A percentile compares a stretch with the other conserved stretches of the same genome.
Conservation (phyloP, 2,113 vertebrate genomes). For the Trinectes maculatus region DNA sequence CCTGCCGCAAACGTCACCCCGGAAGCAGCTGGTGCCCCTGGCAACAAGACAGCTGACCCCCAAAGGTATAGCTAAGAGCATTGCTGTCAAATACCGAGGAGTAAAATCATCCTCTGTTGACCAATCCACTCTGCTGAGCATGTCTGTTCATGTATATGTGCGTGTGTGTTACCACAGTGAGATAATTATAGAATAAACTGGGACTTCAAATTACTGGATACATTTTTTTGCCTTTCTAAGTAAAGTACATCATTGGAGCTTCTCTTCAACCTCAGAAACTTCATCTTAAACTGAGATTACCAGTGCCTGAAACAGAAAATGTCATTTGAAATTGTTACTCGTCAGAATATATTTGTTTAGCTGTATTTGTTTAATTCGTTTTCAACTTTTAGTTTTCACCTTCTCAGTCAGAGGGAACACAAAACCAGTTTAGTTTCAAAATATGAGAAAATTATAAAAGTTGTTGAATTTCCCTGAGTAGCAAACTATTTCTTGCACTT, state of each 20-base stretch:
- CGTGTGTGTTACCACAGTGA: constrained; percentile 39
- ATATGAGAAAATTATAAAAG: not conserved
- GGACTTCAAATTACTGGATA: constrained; percentile 50
- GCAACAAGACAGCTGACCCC: constrained; percentile 76
- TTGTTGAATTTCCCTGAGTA: too few relatives aligned
- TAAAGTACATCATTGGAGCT: constrained; percentile 13
- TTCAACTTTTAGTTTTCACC: too few relatives aligned
- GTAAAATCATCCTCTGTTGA: constrained; percentile 7
- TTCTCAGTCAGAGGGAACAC: too few relatives aligned
- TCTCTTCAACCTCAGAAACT: not conserved
- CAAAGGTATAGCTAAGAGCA: constrained; percentile 48
- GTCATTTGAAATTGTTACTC: too few relatives aligned
- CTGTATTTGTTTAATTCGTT: too few relatives aligned
- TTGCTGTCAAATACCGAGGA: not conserved
- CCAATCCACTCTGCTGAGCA: constrained; percentile 14
- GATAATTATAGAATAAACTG: constrained; percentile 51
- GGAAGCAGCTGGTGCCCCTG: constrained; percentile 60
- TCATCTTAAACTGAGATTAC: not conserved
- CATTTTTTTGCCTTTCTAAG: constrained; percentile 25
- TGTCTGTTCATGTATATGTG: not conserved
- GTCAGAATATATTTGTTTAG: too few relatives aligned
- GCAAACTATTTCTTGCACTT: too few relatives aligned
- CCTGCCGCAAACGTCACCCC: constrained; percentile 10
- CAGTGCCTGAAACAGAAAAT: not conserved
- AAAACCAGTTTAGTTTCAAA: not conserved